Evolutionary conservation across 2,888 invertebrate genomes (phyloP), one percentile per base, ranked within the genome.

Genomic region (Margaritifera margaritifera): DNA sequence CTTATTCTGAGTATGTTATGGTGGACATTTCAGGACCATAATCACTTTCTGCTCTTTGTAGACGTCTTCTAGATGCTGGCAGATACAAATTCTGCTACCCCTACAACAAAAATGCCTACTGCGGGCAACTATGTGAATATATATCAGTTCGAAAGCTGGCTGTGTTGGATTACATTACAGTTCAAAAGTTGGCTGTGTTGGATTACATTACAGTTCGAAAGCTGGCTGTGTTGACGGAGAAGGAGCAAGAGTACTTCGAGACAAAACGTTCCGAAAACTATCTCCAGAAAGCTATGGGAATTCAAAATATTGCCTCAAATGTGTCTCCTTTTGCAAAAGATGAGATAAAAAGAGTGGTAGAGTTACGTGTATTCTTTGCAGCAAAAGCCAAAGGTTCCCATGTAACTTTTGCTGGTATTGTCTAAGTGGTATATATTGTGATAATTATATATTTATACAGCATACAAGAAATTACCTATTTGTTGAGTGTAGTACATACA

Each of bases 321-420:
- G 78, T 50, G 52, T 58, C 31, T 66, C 72, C 3, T 74, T 69
- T 25, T 77, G 78, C 53, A 72, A 70, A 53, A 56, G 78, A 31
- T 52, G 53, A 8, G 66, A 68, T 19, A 70, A 64, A 15, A 69
- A 66, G n/a, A 76, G 75, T 15, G 58, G 59, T 4, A 53, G 80
- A 4, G 75, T 75, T 1, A 52, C 76, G 1, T 80, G 80, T 62
- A 74, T 74, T 19, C 42, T 79, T 3, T 80, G 79, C 58, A 73
- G 71, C 11, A 69, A 64, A 20, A 58, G 68, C 22, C 57, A 69
- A n/a, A 63, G 64, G n/a, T n/a, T 18, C 31, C 42, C 42, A 2
- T 78, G 68, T 62, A 78, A 80, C 42, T 80, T 80, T 57, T 80
- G 80, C 56, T 80, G 78, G 78, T 75, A 64, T 25, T 79, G 80